A percentile compares a stretch with the other conserved stretches of the same genome.
Evolutionary conservation across 2,888 invertebrate species (phyloP).

Genomic region (Bombyx huttoni): DNA sequence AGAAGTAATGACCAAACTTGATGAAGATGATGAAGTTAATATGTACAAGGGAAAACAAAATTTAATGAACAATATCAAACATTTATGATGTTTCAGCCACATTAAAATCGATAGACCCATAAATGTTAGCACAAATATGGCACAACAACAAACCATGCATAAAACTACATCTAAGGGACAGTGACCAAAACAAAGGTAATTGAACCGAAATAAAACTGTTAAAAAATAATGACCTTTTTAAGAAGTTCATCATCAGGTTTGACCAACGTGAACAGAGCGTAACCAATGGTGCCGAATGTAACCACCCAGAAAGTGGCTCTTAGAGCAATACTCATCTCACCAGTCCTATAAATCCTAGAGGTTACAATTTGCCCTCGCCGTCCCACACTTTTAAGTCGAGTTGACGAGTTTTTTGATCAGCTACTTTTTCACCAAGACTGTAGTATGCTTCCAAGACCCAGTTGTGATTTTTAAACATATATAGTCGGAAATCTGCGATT

Average conservation of each 20-base stretch:
- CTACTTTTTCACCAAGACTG: constrained; percentile 75
- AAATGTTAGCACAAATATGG: neutral
- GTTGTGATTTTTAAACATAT: constrained; percentile 77
- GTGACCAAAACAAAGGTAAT: constrained; percentile 19
- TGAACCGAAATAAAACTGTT: constrained; percentile 7
- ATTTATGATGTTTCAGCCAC: neutral
- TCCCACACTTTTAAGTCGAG: constrained; percentile 72
- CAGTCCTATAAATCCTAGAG: constrained; percentile 10
- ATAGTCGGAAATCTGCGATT: constrained; percentile 78
- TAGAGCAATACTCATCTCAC: constrained; percentile 64
- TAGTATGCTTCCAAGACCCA: constrained; percentile 79
- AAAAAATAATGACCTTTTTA: constrained; percentile 58
- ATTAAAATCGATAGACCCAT: neutral
- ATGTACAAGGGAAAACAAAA: neutral
- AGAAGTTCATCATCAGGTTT: constrained; percentile 70
- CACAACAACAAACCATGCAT: neutral
- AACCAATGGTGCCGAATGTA: constrained; percentile 74
- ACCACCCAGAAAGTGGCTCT: constrained; percentile 72
- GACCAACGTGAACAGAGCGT: constrained; percentile 69
- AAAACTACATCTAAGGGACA: constrained; percentile 3
- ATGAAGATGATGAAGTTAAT: constrained; percentile 15
- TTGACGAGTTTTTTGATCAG: constrained; percentile 64
- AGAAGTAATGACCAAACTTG: constrained; percentile 30
- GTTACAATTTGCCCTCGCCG: constrained; percentile 62
- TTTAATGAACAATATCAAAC: too few species aligned